Percentiles rank a stretch among this genome's conserved stretches.
These are phyloP conservation scores for Hippoglossus hippoglossus DNA, from an alignment of 2,797 vertebrate species.

Conservation along the genomic window DNA sequence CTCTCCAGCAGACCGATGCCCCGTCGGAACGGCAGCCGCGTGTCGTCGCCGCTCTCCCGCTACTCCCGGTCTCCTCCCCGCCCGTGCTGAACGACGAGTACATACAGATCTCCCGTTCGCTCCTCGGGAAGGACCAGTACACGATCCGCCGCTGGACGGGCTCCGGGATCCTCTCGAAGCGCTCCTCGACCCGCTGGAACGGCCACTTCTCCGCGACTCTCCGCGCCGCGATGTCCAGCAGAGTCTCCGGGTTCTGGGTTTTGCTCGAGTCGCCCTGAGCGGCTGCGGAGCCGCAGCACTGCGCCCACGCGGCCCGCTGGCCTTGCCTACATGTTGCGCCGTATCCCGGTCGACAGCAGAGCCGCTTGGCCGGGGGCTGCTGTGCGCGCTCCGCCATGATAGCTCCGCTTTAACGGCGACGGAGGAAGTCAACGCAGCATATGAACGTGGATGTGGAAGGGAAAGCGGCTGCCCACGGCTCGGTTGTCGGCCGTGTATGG, in stretches of 20 bases:
- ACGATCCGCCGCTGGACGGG: constrained; percentile 96
- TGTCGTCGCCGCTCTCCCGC: constrained; percentile 89
- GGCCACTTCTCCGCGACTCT: constrained; percentile 98
- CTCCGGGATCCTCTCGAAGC: constrained; percentile 96
- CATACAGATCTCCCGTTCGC: constrained; percentile 97
- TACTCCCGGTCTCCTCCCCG: constrained; percentile 84
- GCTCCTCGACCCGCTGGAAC: constrained; percentile 95
- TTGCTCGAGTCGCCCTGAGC: constrained; percentile 86
- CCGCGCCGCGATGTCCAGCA: constrained; percentile 94
- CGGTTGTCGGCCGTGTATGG: constrained; percentile 74
- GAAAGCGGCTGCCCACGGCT: constrained; percentile 68
- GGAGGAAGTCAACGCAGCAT: constrained; percentile 93
- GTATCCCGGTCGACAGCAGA: constrained; percentile 94
- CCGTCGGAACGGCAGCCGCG: constrained; percentile 92
- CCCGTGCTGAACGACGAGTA: constrained; percentile 95
- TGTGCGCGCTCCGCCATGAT: constrained; percentile 98
- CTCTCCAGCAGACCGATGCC: constrained; percentile 93
- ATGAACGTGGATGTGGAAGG: constrained; percentile 86
- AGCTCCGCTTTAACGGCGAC: constrained; percentile 90
- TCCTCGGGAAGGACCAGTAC: constrained; percentile 97
- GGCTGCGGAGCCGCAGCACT: constrained; percentile 79
- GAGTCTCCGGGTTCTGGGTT: constrained; percentile 90
- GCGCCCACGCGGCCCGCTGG: constrained; percentile 85
- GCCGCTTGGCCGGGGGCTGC: constrained; percentile 94
- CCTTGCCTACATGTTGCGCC: constrained; percentile 87